phyloP scores from a whole-genome alignment of 2,797 vertebrate genomes.

The Chelon auratus region DNA sequence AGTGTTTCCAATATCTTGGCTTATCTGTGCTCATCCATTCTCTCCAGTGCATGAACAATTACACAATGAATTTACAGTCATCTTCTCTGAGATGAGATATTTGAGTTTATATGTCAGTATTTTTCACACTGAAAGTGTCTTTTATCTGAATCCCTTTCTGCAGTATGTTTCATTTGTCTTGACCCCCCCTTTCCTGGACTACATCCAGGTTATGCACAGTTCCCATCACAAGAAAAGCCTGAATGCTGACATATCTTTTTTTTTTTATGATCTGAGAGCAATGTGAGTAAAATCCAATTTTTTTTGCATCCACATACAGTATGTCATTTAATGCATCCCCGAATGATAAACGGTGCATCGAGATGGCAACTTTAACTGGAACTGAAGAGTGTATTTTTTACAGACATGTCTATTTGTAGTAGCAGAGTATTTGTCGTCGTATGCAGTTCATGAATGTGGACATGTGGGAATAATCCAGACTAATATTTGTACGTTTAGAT shows the following conservation, averaged over 20 bases:
- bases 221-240: constrained; percentile 54
- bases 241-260: constrained; percentile 64
- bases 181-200: constrained; percentile 14
- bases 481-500: no score
- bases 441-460: not conserved
- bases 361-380: constrained; percentile 29
- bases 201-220: constrained; percentile 45
- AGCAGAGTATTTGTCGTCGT: constrained; percentile 3
- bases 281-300: constrained; percentile 71
- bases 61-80: not conserved
- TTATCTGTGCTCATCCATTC: not conserved
- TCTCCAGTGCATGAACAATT: not conserved
- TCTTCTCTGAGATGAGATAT: no score
- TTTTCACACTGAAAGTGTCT: constrained; percentile 8
- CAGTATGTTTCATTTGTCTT: not conserved
- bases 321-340: constrained; percentile 55
- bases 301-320: constrained; percentile 58
- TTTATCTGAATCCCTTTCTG: constrained; percentile 12
- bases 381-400: constrained; percentile 16
- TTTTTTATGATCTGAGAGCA: constrained; percentile 64
- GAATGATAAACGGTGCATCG: constrained; percentile 50
- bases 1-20: not conserved
- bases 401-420: constrained; percentile 14
- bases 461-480: not conserved
- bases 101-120: not conserved